Base-by-base conservation (phyloP, 2,888 invertebrate genomes). In the Poecilobothrus nobilitatus region DNA sequence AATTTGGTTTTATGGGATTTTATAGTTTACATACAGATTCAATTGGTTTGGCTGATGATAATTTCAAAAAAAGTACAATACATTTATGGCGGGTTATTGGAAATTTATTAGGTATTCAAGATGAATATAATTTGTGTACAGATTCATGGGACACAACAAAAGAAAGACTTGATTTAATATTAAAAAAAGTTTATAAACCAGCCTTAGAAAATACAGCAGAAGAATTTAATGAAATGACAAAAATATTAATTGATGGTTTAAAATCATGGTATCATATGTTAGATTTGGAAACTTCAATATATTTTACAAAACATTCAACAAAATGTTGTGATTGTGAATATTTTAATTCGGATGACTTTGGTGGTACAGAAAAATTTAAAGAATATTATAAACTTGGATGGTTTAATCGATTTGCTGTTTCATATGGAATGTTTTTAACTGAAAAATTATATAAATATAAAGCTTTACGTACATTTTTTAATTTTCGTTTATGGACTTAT, bases 61-160 rank as follows among this genome's bases (percentile, higher is more conserved):
- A 71, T 4, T 69, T 91, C 71, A 83, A 90, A 76, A 88, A 89
- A 53, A 90, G 87, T 1, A 88, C 90, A 73, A 82, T 91, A 21
- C 91, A 93, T 79, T 85, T 91, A 73, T 94, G 94, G 94, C 85
- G 87, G 72, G 88, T 89, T 0, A 84, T 93, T 64, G 92, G 92
- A 0, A 84, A 88, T 76, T 82, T 91, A 78, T 84, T 94, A 70
- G 94, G 94, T 0, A 85, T 93, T 70, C 86, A 91, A 72, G 91
- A 94, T 72, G 86, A 89, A 72, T 90, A 86, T 78, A 90, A 89
- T 77, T 80, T 89, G 7, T 89, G 89, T 75, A 83, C 84, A 15
- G 84, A 84, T 15, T 84, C 85, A 1, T 79, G 85, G 1, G 83
- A 84, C 5, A 88, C 89, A 75, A 88, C 89, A 0, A 83, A 81